These are phyloP conservation scores for Scaptomyza tumidula DNA, from an alignment of 2,888 invertebrate species.

Conservation along the genomic window DNA sequence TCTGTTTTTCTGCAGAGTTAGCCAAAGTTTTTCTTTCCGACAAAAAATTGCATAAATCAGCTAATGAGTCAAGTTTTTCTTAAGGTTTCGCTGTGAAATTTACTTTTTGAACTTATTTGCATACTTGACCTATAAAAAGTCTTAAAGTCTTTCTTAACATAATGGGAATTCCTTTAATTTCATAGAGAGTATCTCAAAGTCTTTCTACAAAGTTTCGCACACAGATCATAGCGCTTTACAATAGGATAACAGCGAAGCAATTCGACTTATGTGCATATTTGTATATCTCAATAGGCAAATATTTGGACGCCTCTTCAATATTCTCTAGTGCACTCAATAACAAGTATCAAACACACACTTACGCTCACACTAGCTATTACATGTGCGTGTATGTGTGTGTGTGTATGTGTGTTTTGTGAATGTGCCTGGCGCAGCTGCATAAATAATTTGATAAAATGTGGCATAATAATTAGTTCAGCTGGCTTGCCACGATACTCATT, in stretches of 20 bases:
- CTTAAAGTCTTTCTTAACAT: too few species aligned
- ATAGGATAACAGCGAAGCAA: constrained; percentile 12
- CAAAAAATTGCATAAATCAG: constrained; percentile 3
- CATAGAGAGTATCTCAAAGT: not conserved
- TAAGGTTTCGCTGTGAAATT: not conserved
- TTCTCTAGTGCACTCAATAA: constrained; percentile 69
- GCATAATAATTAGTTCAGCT: constrained; percentile 73
- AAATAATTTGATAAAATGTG: constrained; percentile 69
- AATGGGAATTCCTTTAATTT: too few species aligned
- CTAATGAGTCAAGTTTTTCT: constrained; percentile 1
- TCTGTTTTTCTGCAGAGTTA: not conserved
- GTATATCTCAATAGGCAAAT: constrained; percentile 59
- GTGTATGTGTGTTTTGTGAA: not conserved
- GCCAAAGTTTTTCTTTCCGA: not conserved
- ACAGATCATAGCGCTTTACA: constrained; percentile 4
- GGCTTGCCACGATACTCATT: constrained; percentile 48
- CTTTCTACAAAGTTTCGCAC: not conserved
- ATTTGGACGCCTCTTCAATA: constrained; percentile 70
- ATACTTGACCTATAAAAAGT: not conserved
- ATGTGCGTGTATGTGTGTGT: not conserved
- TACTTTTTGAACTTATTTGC: not conserved
- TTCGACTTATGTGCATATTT: constrained; percentile 14
- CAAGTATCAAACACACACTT: constrained; percentile 44
- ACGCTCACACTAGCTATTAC: constrained; percentile 1
- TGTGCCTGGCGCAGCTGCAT: constrained; percentile 56